phyloP scores from a whole-genome alignment of 2,113 vertebrate genomes.

The Sinocyclocheilus anophthalmus region DNA sequence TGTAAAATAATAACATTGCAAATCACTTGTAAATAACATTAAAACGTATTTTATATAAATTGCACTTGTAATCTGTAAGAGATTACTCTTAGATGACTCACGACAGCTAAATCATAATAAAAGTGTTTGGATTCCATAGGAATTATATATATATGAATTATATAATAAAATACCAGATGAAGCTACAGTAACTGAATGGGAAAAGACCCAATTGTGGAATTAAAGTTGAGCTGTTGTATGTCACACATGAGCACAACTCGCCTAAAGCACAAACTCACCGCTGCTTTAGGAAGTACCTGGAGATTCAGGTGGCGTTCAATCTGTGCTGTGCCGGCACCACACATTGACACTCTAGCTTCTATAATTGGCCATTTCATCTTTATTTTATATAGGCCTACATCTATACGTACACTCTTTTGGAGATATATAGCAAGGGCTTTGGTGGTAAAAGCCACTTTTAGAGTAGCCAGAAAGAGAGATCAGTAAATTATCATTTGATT shows the following conservation, averaged over 20 bases:
- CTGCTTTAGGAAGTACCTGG: neutral
- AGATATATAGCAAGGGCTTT: neutral
- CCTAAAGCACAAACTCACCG: neutral
- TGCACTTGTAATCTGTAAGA: constrained; percentile 12
- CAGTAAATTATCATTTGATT: neutral
- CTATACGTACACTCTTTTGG: neutral
- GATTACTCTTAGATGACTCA: neutral
- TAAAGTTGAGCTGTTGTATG: neutral
- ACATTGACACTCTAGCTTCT: neutral
- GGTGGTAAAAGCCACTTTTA: neutral
- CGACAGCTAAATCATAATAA: neutral
- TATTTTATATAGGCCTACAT: neutral
- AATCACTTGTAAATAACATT: constrained; percentile 34
- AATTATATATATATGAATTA: neutral
- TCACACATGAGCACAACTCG: constrained; percentile 5
- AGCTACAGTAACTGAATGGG: neutral
- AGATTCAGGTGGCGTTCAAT: neutral
- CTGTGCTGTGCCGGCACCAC: neutral
- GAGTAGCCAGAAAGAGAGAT: neutral
- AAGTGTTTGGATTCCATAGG: neutral
- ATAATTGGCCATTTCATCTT: neutral
- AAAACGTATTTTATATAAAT: constrained; percentile 31
- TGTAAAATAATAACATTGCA: constrained; percentile 38
- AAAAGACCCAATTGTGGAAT: neutral
- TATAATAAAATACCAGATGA: neutral